Conservation (phyloP, 2,113 vertebrate genomes). For the Hemibagrus wyckioides region DNA sequence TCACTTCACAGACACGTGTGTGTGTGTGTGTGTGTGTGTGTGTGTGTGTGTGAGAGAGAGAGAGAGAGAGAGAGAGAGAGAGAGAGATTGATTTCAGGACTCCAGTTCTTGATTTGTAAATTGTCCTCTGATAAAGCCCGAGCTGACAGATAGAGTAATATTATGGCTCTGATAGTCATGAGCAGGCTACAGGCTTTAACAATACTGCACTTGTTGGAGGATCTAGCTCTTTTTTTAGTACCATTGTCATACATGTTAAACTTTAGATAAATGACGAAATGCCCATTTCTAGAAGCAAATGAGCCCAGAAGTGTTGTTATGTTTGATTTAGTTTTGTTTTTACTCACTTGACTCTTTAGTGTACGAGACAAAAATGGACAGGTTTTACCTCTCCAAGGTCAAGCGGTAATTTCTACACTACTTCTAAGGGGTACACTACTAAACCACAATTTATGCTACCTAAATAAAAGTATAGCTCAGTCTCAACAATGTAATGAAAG, state of each 20-base stretch:
- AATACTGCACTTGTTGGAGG: not conserved
- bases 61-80: not conserved
- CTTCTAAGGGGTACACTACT: not conserved
- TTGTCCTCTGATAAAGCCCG: not conserved
- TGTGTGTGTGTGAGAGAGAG: not conserved
- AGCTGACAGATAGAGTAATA: not conserved
- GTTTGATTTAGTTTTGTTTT: not conserved
- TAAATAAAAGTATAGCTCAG: not conserved
- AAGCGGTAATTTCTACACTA: not conserved
- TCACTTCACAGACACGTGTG: conserved; percentile 57
- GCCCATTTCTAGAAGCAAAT: not conserved
- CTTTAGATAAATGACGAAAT: not conserved
- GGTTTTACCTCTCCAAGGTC: not conserved
- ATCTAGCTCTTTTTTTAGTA: not conserved
- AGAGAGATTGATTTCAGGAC: not conserved
- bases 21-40: conserved; percentile 52
- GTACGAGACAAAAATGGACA: not conserved
- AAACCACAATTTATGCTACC: not conserved
- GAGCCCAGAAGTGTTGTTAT: not conserved
- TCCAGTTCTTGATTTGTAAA: not conserved
- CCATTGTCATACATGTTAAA: not conserved
- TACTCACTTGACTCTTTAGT: not conserved
- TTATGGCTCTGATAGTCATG: not conserved
- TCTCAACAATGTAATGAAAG: not conserved
- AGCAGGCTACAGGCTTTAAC: not conserved